Percentiles rank a stretch among this genome's conserved stretches.
Evolutionary conservation across 2,113 vertebrate genomes (phyloP).

Genomic region (Phalacrocorax aristotelis): DNA sequence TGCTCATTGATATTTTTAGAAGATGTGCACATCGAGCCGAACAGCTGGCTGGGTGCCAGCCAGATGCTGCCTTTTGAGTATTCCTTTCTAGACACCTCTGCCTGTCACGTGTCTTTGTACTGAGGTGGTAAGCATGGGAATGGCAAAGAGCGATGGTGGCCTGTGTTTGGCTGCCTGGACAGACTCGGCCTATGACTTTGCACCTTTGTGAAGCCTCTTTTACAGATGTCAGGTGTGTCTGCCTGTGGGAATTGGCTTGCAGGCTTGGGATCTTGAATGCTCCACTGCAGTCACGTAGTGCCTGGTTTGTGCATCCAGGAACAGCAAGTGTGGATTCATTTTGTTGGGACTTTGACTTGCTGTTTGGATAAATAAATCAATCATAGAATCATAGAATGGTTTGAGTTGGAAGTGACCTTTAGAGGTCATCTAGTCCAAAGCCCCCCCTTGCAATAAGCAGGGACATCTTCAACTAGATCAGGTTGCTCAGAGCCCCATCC

Average conservation of each 20-base stretch:
- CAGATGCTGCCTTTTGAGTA: background rate
- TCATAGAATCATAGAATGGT: background rate
- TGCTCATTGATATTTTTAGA: background rate
- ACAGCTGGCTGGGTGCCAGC: background rate
- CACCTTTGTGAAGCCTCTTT: rapidly evolving
- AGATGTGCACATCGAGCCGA: background rate
- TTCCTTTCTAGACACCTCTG: background rate
- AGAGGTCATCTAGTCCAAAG: no score
- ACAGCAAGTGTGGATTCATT: background rate
- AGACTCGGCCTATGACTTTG: background rate
- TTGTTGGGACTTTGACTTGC: background rate
- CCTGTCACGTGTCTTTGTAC: rapidly evolving
- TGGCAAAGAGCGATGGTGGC: rapidly evolving
- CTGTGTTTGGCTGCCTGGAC: rapidly evolving
- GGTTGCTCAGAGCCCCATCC: no score
- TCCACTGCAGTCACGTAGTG: rapidly evolving
- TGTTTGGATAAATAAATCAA: background rate
- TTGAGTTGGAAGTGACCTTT: no score
- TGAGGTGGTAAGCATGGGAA: background rate
- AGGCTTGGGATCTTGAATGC: background rate
- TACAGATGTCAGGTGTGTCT: background rate
- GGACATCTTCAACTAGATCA: no score
- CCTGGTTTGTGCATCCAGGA: background rate
- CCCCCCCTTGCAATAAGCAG: no score
- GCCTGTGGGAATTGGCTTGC: background rate